These are phyloP conservation scores for Galemys pyrenaicus DNA, from an alignment of 2,113 vertebrate species.

Conservation along the genomic window DNA sequence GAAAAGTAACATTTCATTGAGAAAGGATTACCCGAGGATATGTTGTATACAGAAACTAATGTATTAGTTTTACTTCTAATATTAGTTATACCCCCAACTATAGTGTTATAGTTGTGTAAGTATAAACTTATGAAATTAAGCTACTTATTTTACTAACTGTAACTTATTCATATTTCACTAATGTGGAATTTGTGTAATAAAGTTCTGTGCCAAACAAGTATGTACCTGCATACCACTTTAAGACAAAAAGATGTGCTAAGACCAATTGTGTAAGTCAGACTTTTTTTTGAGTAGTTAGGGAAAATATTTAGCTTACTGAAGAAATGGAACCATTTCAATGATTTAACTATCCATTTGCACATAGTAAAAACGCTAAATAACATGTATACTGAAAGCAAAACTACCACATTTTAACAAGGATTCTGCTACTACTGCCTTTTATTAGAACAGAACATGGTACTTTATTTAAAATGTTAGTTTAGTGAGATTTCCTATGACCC, in stretches of 20 bases:
- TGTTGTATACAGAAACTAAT: background rate
- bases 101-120: too few relatives aligned
- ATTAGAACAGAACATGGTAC: conserved; percentile 18
- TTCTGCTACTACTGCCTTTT: background rate
- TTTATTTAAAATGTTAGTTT: conserved; percentile 37
- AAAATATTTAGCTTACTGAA: conserved; percentile 24
- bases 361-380: conserved; percentile 22
- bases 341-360: conserved; percentile 7
- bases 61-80: too few relatives aligned
- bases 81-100: too few relatives aligned
- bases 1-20: conserved; percentile 45
- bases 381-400: background rate
- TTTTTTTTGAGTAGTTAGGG: background rate
- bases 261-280: background rate
- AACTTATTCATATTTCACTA: conserved; percentile 7
- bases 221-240: background rate
- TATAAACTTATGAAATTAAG: conserved; percentile 42
- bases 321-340: conserved; percentile 37
- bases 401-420: background rate
- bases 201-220: background rate
- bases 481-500: background rate
- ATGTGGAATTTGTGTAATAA: background rate
- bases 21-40: conserved; percentile 36
- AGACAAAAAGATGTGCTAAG: conserved; percentile 2
- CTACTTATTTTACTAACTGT: conserved; percentile 13